These are phyloP conservation scores for Megathymus violae DNA, from an alignment of 1,140 invertebrate species.

Conservation along the genomic window DNA sequence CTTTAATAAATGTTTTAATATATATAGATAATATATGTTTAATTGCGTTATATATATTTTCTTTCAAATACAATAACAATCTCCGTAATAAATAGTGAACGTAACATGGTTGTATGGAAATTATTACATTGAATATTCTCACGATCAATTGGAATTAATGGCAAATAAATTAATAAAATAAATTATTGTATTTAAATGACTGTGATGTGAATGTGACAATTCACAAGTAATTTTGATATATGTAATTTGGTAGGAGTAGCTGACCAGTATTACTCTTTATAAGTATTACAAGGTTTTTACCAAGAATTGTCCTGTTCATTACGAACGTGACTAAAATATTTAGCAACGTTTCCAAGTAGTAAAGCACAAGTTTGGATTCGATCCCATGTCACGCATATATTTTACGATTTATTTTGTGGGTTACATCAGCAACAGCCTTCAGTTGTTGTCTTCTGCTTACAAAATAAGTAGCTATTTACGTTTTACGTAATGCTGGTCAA, in stretches of 20 bases:
- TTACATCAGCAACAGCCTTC: background rate
- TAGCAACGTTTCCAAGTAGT: background rate
- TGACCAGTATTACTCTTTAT: conserved; percentile 17
- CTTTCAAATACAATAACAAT: too few species aligned
- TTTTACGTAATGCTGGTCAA: background rate
- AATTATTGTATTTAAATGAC: too few species aligned
- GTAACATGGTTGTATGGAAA: too few species aligned
- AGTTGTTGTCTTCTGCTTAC: background rate
- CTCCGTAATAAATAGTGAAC: too few species aligned
- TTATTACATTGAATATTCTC: too few species aligned
- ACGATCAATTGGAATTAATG: too few species aligned
- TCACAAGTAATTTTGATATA: background rate
- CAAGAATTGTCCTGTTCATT: conserved; percentile 10
- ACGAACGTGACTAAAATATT: conserved; percentile 13
- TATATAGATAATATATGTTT: too few species aligned
- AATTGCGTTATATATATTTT: too few species aligned
- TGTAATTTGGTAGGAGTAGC: background rate
- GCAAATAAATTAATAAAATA: too few species aligned
- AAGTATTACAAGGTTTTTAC: conserved; percentile 26
- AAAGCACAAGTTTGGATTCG: conserved; percentile 6
- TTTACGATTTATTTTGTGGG: conserved; percentile 5
- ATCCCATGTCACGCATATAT: conserved; percentile 18
- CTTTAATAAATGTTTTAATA: too few species aligned
- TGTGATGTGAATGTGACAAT: too few species aligned
- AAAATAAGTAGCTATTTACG: too few species aligned